These are phyloP conservation scores for Mythimna ferrago DNA, from an alignment of 2,888 invertebrate genomes.

Conservation along the genomic window DNA sequence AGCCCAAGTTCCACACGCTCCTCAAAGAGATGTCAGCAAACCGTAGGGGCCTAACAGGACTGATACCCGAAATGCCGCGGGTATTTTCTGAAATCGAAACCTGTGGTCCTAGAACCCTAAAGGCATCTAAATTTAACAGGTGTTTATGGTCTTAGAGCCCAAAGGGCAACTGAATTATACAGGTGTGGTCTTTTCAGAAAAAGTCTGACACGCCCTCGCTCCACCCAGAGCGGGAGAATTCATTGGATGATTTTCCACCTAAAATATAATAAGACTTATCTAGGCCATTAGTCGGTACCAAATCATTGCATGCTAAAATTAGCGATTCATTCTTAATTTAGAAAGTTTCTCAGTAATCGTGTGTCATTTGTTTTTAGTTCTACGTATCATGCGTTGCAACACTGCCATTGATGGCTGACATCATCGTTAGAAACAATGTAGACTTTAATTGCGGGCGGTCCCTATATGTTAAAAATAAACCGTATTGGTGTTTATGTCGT, in stretches of 20 bases:
- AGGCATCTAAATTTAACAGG: too few relatives aligned
- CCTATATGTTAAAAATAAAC: conserved; percentile 5
- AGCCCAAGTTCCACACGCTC: too few relatives aligned
- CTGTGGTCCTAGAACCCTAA: too few relatives aligned
- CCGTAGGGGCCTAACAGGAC: too few relatives aligned
- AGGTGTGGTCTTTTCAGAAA: too few relatives aligned
- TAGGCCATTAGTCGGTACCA: conserved; percentile 34
- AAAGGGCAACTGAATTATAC: too few relatives aligned
- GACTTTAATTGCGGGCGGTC: conserved; percentile 26
- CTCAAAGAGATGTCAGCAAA: too few relatives aligned
- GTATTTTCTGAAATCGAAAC: too few relatives aligned
- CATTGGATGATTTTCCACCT: neutral
- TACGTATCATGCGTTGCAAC: conserved; percentile 29
- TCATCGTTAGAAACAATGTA: conserved; percentile 16
- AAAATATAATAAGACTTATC: conserved; percentile 4
- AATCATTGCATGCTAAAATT: conserved; percentile 35
- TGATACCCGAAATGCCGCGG: too few relatives aligned
- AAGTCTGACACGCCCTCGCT: too few relatives aligned
- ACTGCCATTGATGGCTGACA: conserved; percentile 37
- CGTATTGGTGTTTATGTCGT: neutral
- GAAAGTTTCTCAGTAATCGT: conserved; percentile 46
- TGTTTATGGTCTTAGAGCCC: too few relatives aligned
- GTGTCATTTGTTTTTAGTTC: conserved; percentile 39
- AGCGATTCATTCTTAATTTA: conserved; percentile 46
- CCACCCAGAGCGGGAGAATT: too few relatives aligned